phyloP scores from a whole-genome alignment of 1,140 invertebrate species.

The Pectinophora gossypiella region DNA sequence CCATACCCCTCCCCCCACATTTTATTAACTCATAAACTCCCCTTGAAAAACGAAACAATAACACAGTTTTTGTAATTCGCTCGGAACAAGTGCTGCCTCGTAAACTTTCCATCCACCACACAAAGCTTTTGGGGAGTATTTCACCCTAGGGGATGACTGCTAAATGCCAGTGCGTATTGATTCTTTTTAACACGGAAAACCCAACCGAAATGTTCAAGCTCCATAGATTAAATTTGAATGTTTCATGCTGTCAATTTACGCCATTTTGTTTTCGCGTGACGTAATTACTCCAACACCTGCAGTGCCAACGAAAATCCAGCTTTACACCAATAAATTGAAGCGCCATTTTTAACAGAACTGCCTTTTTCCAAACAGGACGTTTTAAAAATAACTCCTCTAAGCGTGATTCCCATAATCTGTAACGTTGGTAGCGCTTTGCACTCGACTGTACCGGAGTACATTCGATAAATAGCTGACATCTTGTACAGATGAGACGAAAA shows the following conservation, averaged over 20 bases:
- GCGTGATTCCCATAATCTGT: not conserved
- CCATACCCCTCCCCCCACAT: not conserved
- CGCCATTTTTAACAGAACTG: too few species aligned
- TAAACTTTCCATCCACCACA: not conserved
- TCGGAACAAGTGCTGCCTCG: not conserved
- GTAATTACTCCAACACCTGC: not conserved
- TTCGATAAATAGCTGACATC: not conserved
- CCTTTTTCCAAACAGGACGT: not conserved
- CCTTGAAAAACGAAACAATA: not conserved
- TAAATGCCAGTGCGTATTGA: not conserved
- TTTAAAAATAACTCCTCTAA: not conserved
- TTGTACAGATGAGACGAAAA: not conserved
- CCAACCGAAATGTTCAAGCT: too few species aligned
- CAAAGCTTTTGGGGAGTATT: not conserved
- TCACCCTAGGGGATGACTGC: not conserved
- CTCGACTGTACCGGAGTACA: not conserved
- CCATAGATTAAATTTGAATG: too few species aligned
- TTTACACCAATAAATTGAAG: too few species aligned
- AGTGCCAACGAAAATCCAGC: not conserved
- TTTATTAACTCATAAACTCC: not conserved
- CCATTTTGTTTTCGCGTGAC: not conserved
- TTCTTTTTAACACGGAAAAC: not conserved
- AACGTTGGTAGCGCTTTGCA: not conserved
- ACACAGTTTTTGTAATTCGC: not conserved
- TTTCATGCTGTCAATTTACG: too few species aligned